Evolutionary conservation across 1,140 invertebrate genomes (phyloP), one percentile per base, ranked within the genome.

Genomic region (Bombus affinis): DNA sequence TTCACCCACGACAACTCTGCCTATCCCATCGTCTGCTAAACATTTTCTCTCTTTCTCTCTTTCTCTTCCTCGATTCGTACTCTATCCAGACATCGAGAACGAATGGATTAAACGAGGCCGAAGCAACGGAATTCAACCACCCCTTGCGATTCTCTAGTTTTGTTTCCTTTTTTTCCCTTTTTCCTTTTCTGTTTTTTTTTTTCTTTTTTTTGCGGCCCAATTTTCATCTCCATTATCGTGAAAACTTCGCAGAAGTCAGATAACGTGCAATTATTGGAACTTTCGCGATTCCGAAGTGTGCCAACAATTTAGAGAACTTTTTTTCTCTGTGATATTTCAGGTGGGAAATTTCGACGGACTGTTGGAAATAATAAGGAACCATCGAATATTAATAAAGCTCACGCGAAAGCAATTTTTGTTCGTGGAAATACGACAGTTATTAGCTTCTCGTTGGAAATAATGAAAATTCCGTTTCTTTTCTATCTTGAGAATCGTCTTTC

Each of bases 31-130:
- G 35, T 39, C 59, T 37, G 35, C 28, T 47, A 53, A 80, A 80
- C 66, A 80, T 53, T 80, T 70, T 70, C 35, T 28, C 32, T 9
- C 1, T 18, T 4, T 32, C n/a, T 68, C 32, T 68, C 65, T 37
- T 15, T 68, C 15, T 35, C 6, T 35, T 13, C 18, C 32, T 8
- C 32, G n/a, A 80, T 44, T 25, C 28, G 75, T 66, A 32, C 37
- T 65, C 57, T 18, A 65, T 28, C 59, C 37, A 77, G 75, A 59
- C 37, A 39, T 68, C 77, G 77, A 70, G 65, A 66, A 70, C 65
- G 78, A 70, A 70, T n/a, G 78, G 65, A 70, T 80, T 53, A 80
- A 80, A 80, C 78, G 65, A 80, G 57, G 75, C 75, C n/a, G 75
- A 62, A 77, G 37, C 25, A 37, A 68, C 42, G 62, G 25, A 35